Conservation (phyloP, 1,140 invertebrate species). For the Mylabris phalerata region DNA sequence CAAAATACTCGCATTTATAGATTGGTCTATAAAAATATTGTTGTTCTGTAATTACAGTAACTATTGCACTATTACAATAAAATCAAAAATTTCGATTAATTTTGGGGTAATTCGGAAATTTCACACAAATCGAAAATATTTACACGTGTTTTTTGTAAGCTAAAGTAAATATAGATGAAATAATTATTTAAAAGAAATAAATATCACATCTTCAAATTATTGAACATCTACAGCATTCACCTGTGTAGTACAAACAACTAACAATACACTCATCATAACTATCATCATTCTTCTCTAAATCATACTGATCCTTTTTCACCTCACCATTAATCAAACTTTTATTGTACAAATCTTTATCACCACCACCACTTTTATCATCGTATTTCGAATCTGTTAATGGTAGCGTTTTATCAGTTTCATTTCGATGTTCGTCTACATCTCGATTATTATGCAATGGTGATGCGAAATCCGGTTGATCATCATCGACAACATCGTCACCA, state of each 20-base stretch:
- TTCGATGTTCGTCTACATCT: neutral
- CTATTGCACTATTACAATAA: too few relatives aligned
- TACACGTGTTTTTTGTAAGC: too few relatives aligned
- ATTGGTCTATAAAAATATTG: too few relatives aligned
- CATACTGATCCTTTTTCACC: neutral
- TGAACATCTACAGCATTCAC: constrained; percentile 45
- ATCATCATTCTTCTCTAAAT: constrained; percentile 32
- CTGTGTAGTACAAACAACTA: constrained; percentile 43
- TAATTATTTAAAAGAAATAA: neutral
- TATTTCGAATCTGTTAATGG: neutral
- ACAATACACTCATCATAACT: constrained; percentile 39
- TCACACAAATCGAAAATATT: too few relatives aligned
- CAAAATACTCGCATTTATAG: too few relatives aligned
- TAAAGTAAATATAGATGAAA: too few relatives aligned
- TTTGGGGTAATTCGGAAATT: too few relatives aligned
- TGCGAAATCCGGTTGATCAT: neutral
- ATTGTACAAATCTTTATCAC: neutral
- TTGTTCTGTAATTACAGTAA: too few relatives aligned
- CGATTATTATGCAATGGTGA: neutral
- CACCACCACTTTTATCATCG: neutral
- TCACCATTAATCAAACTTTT: constrained; percentile 1
- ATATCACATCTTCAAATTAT: constrained; percentile 27
- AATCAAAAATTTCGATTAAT: too few relatives aligned
- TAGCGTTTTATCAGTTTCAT: constrained; percentile 1
- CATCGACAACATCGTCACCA: neutral